Base-by-base conservation (phyloP, 2,797 vertebrate species). In the Alcedo atthis region DNA sequence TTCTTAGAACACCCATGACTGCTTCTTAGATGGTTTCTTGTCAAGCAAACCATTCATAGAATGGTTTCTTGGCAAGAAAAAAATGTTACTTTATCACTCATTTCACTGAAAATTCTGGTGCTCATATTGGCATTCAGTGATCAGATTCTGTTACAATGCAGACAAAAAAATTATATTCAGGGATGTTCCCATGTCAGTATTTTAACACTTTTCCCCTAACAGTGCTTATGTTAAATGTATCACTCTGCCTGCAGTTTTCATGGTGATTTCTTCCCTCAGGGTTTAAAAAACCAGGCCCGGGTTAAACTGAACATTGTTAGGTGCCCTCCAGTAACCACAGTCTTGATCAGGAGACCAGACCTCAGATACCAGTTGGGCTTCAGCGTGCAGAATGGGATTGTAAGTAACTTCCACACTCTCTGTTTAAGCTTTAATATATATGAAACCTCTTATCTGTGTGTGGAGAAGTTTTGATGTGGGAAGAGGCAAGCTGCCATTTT, bases 361-460 rank as follows among this genome's bases (percentile, higher is more conserved):
- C 98, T 99, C 63, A 98, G 99, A 97, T 99, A 99, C 53, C 99
- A 99, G 94, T 96, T 99, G 95, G 99, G 99, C 53, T 99, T 99
- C 97, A 99, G 99, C 40, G 99, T 99, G 69, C 99, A 99, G 97
- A 99, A 99, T 18, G 99, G 99, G 94, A 99, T 99, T 85, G 99
- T 99, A 97, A 96, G 99, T 99, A 87, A 6, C 43, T 64, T 83
- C 19, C 20, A 24, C 4, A 1, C 4, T 45, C 12, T 45, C 67
- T 71, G 26, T 24, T 70, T 28, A 83, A 78, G 14, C 19, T 85
- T 81, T 75, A 67, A 30, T 40, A 18, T 37, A 15, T 8, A 26
- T 35, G 18, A 81, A 85, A 70, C 6, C 58, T 87, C 8, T 35
- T 85, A 28, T 2, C 30, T 5, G 7, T 62, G 73, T 69, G 14